These are phyloP conservation scores for Calycopis cecrops DNA, from an alignment of 1,140 invertebrate genomes.

Conservation along the genomic window DNA sequence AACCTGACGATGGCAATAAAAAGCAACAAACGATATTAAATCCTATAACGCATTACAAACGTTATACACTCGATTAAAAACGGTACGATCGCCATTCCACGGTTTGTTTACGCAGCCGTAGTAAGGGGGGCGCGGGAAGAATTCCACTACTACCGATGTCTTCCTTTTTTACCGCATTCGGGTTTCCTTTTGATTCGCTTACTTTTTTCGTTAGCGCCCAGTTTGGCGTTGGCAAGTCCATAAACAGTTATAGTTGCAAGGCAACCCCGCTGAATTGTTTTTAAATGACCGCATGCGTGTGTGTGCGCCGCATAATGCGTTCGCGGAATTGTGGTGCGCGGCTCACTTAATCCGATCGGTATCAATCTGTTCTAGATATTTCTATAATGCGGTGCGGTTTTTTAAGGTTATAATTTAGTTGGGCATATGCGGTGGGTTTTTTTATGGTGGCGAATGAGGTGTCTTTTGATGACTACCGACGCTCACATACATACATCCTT, in stretches of 20 bases:
- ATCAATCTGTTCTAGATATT: slow-evolving; percentile 6
- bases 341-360: slow-evolving; percentile 16
- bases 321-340: slow-evolving; percentile 32
- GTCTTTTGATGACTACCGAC: too few relatives aligned
- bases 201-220: slow-evolving; percentile 54
- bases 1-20: too few relatives aligned
- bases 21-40: too few relatives aligned
- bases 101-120: slow-evolving; percentile 36
- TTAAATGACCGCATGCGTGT: slow-evolving; percentile 44
- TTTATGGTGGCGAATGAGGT: too few relatives aligned
- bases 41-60: too few relatives aligned
- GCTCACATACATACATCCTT: too few relatives aligned
- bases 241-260: slow-evolving; percentile 66
- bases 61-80: too few relatives aligned
- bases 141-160: slow-evolving; percentile 56
- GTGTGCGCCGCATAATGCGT: slow-evolving; percentile 32
- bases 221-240: slow-evolving; percentile 60
- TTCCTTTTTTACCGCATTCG: slow-evolving; percentile 52
- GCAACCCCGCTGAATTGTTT: slow-evolving; percentile 68
- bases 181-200: slow-evolving; percentile 56
- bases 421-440: background rate
- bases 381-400: background rate
- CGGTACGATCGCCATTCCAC: slow-evolving; percentile 8
- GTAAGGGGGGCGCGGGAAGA: slow-evolving; percentile 27
- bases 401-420: background rate